Percentiles rank a stretch among this genome's conserved stretches.
Conservation (phyloP, 2,797 vertebrate genomes). For the Anas georgica region DNA sequence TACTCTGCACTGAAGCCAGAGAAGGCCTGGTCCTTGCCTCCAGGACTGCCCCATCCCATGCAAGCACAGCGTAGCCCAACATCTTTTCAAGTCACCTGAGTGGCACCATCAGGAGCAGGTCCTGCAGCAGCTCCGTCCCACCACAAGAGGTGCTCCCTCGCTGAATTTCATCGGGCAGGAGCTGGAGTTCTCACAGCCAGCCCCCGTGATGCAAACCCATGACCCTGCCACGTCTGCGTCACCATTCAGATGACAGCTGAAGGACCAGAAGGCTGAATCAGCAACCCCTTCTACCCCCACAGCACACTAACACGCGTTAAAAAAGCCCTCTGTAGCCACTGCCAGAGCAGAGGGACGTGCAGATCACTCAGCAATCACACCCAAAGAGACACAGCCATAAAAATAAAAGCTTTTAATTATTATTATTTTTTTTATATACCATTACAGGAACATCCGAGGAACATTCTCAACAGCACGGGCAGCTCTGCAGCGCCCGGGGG, state of each 20-base stretch:
- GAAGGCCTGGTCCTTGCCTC: not conserved
- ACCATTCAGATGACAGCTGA: not conserved
- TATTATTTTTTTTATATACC: constrained; percentile 63
- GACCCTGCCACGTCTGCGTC: not conserved
- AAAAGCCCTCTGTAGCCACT: not conserved
- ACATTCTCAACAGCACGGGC: constrained; percentile 17
- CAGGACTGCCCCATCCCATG: not conserved
- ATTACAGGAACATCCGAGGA: constrained; percentile 58
- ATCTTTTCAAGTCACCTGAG: not conserved
- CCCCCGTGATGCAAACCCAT: not conserved
- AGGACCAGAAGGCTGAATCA: not conserved
- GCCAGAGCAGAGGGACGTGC: not conserved
- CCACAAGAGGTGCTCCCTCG: not conserved
- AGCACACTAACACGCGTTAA: not conserved
- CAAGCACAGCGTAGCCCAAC: not conserved
- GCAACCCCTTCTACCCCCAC: not conserved
- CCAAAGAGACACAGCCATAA: constrained; percentile 65
- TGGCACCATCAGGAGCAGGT: fast-evolving
- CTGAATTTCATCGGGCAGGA: not conserved
- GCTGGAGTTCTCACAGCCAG: not conserved
- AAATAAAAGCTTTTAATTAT: constrained; percentile 83
- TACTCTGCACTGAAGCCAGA: not conserved
- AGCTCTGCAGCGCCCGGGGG: not conserved
- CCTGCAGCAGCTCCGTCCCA: not conserved
- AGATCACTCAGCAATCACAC: not conserved